phyloP scores from a whole-genome alignment of 2,797 vertebrate species.

The Enteromius paludinosus region DNA sequence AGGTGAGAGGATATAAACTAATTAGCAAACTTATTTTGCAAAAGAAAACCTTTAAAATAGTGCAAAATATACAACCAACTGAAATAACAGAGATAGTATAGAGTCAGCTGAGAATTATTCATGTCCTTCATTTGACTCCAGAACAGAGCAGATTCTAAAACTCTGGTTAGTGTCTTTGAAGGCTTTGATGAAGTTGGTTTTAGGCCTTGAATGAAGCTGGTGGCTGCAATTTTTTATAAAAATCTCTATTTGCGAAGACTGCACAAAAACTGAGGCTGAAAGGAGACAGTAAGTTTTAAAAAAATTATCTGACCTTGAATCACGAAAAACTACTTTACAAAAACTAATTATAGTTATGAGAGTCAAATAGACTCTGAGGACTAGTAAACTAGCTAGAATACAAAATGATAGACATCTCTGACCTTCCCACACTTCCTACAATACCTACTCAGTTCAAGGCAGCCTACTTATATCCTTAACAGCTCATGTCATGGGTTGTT shows the following conservation, averaged over 20 bases:
- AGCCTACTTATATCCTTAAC: constrained; percentile 2
- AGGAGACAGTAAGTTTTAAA: background rate
- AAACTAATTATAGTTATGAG: background rate
- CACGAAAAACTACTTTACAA: background rate
- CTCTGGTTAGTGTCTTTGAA: background rate
- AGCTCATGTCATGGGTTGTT: constrained; percentile 28
- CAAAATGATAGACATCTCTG: background rate
- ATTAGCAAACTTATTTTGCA: too few species aligned
- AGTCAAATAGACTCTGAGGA: background rate
- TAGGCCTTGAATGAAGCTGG: background rate
- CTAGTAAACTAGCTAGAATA: constrained; percentile 2
- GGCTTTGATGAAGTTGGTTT: background rate
- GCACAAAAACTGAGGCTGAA: background rate
- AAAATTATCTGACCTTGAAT: constrained; percentile 25
- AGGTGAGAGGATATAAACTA: background rate
- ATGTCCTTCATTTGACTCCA: background rate
- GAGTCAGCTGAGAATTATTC: background rate
- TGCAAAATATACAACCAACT: background rate
- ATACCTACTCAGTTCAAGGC: background rate
- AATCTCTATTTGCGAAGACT: constrained; percentile 3
- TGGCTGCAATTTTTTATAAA: background rate
- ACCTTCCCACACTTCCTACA: background rate
- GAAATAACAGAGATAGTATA: background rate
- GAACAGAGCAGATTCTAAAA: background rate
- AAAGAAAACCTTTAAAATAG: background rate